phyloP scores from a whole-genome alignment of 2,888 invertebrate genomes.

The Acrobasis consociella region DNA sequence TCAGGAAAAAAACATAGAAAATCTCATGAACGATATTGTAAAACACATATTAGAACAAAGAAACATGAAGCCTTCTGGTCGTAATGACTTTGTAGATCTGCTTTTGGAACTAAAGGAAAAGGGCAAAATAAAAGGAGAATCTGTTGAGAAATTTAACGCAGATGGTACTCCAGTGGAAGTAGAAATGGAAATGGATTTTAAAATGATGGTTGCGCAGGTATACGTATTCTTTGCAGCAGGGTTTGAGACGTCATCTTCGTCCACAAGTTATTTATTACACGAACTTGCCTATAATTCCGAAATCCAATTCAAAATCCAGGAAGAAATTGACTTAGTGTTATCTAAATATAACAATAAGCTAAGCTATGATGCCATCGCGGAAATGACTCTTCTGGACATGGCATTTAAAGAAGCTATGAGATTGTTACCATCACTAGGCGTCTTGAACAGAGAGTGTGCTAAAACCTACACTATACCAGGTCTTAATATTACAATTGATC shows the following conservation, averaged over 20 bases:
- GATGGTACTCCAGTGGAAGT: conserved; percentile 52
- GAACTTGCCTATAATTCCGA: conserved; percentile 65
- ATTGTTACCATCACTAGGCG: conserved; percentile 55
- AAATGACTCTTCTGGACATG: conserved; percentile 53
- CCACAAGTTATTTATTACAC: conserved; percentile 62
- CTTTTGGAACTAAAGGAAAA: conserved; percentile 41
- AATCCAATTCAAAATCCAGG: conserved; percentile 55
- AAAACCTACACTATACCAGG: conserved; percentile 47
- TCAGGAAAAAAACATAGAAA: conserved; percentile 34
- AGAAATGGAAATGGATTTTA: conserved; percentile 51
- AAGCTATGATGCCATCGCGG: conserved; percentile 57
- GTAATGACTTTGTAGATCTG: conserved; percentile 57
- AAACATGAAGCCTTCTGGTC: conserved; percentile 52
- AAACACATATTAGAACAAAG: conserved; percentile 50
- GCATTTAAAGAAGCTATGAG: conserved; percentile 60
- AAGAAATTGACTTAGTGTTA: conserved; percentile 60
- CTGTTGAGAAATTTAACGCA: conserved; percentile 47
- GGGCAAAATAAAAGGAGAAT: conserved; percentile 57
- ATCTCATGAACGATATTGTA: conserved; percentile 41
- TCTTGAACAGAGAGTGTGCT: conserved; percentile 52
- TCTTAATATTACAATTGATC: conserved; percentile 52
- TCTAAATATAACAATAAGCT: conserved; percentile 53
- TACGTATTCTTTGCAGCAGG: conserved; percentile 71
- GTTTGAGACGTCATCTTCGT: conserved; percentile 71
- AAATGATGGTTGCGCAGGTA: conserved; percentile 56